Conservation (phyloP, 2,113 vertebrate species). For the Bujurquina vittata region DNA sequence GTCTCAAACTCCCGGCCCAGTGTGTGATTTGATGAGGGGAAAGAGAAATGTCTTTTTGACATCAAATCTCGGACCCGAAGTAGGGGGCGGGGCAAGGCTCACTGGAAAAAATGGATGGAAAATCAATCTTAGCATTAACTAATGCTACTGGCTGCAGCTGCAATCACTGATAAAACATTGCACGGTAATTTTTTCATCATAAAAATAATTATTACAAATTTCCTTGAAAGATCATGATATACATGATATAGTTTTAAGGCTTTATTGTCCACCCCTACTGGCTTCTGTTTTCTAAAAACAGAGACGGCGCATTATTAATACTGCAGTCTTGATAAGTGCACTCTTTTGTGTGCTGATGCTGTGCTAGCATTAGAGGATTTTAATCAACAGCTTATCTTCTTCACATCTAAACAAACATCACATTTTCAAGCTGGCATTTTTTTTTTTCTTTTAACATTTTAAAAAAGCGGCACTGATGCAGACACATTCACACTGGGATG, state of each 20-base stretch:
- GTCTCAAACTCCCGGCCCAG: no score
- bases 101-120: not conserved
- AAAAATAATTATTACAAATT: not conserved
- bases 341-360: not conserved
- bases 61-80: no score
- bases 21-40: no score
- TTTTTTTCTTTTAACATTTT: conserved; percentile 10
- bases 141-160: not conserved
- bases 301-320: not conserved
- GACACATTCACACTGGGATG: conserved; percentile 20
- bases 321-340: not conserved
- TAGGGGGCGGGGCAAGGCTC: not conserved
- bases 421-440: conserved; percentile 18
- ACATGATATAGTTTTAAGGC: not conserved
- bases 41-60: no score
- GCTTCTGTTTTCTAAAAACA: not conserved
- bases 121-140: not conserved
- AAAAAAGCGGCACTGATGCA: conserved; percentile 21
- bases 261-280: not conserved
- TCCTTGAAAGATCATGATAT: not conserved
- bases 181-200: not conserved
- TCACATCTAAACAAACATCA: conserved; percentile 41
- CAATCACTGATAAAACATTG: not conserved
- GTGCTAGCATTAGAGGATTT: conserved; percentile 11
- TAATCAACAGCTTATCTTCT: conserved; percentile 22